A percentile compares a stretch with the other conserved stretches of the same genome.
Conservation (phyloP, 2,113 vertebrate species). For the Laticauda laticaudata region DNA sequence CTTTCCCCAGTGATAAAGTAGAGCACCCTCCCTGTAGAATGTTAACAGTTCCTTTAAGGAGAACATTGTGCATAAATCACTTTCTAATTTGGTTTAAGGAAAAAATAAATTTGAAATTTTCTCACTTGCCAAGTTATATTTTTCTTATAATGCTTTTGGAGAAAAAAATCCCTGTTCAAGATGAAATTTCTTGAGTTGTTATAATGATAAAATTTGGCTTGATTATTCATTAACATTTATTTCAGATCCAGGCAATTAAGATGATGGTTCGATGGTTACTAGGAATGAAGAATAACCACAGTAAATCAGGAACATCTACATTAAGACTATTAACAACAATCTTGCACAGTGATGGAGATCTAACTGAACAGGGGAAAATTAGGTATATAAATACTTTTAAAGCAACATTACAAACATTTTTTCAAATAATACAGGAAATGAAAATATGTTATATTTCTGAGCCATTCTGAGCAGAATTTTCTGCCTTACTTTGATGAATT, state of each 20-base stretch:
- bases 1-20: neutral
- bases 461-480: neutral
- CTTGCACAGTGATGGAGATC: conserved; percentile 94
- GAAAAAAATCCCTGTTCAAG: neutral
- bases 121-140: neutral
- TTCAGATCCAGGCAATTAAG: conserved; percentile 96
- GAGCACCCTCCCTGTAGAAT: neutral
- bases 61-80: neutral
- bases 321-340: conserved; percentile 93
- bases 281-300: conserved; percentile 98
- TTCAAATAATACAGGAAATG: neutral
- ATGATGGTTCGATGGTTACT: conserved; percentile 98
- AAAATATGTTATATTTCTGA: neutral
- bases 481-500: neutral
- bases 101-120: neutral
- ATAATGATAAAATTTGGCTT: neutral
- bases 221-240: conserved; percentile 25
- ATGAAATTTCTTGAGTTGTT: conserved; percentile 23
- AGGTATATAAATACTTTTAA: conserved; percentile 75
- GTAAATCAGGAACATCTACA: conserved; percentile 97
- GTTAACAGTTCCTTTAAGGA: neutral
- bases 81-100: neutral
- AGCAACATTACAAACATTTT: neutral
- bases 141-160: conserved; percentile 3
- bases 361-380: conserved; percentile 97